Evolutionary conservation across 2,113 vertebrate genomes (phyloP), one percentile per base, ranked within the genome.

Genomic region (Urocolius indicus): DNA sequence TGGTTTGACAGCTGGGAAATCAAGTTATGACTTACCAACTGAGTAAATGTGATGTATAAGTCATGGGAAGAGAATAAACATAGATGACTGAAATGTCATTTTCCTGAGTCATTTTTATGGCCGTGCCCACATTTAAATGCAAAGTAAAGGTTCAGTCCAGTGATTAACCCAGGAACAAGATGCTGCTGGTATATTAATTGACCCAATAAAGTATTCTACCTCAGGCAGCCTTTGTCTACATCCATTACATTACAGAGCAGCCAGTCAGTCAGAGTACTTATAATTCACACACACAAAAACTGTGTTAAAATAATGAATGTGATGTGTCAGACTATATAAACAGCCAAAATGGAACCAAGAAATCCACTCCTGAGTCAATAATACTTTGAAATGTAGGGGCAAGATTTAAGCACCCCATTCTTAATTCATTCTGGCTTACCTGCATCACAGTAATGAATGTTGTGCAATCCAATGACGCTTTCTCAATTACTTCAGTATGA

Each of bases 131-230:
- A 95, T 95, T 89, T 94, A 94, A 94, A 92, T 96, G 78, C 69
- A 94, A 95, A 93, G 51, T 38, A 93, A 97, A 94, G 76, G 93
- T 97, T 97, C 95, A 97, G 51, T 57, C 72, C 88, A 93, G 87
- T 96, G 97, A 97, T 97, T 97, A 98, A 97, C 96, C 96, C 88
- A 80, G 72, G 92, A 95, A 95, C 89, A 92, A 96, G 95, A 91
- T 87, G 93, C 90, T 61, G 78, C 72, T 72, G 46, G 68, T 94
- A 52, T 97, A 98, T 96, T 98, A 98, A 98, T 97, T 97, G 94
- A 94, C 80, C 83, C 97, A 96, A 97, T 97, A 98, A 96, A 95
- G 79, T 95, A 97, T 96, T 97, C 93, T 93, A 96, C 95, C 95
- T 96, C 90, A 90, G 96, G 96, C 89, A 13, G 88, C 84, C 91